Conservation (phyloP, 2,797 vertebrate species). For the Corythornis leucogaster region DNA sequence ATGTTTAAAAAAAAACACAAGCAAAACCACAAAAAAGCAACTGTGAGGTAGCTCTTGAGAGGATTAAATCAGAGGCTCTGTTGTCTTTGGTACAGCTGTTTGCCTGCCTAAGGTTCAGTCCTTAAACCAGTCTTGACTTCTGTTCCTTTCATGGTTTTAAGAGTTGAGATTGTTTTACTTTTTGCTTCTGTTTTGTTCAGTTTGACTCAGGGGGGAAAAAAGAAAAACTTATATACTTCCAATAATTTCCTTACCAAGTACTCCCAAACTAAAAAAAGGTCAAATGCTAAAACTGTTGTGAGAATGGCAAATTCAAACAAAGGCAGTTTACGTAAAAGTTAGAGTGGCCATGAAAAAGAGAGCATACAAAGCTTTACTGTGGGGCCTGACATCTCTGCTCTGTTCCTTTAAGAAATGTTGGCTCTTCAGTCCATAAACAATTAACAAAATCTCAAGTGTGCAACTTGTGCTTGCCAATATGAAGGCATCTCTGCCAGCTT, state of each 20-base stretch:
- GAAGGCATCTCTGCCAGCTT: conserved; percentile 1
- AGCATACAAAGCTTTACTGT: neutral
- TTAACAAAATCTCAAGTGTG: neutral
- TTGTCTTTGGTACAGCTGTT: neutral
- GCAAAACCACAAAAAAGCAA: neutral
- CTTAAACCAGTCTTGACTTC: neutral
- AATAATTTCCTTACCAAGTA: neutral
- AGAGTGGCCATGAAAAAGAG: neutral
- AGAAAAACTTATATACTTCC: neutral
- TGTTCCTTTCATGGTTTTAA: neutral
- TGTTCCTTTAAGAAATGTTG: conserved; percentile 16
- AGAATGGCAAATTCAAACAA: neutral
- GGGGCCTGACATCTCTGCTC: neutral
- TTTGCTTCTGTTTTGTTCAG: neutral
- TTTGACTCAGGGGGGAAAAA: neutral
- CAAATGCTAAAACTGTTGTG: neutral
- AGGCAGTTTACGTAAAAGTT: neutral
- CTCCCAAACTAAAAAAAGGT: neutral
- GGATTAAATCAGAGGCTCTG: neutral
- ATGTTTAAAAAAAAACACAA: neutral
- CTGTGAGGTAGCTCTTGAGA: neutral
- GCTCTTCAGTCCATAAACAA: neutral
- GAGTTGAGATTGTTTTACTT: neutral
- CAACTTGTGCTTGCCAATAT: neutral
- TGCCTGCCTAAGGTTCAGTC: neutral